Evolutionary conservation across 1,140 invertebrate species (phyloP).

Genomic region (Andrena cerasifolii): DNA sequence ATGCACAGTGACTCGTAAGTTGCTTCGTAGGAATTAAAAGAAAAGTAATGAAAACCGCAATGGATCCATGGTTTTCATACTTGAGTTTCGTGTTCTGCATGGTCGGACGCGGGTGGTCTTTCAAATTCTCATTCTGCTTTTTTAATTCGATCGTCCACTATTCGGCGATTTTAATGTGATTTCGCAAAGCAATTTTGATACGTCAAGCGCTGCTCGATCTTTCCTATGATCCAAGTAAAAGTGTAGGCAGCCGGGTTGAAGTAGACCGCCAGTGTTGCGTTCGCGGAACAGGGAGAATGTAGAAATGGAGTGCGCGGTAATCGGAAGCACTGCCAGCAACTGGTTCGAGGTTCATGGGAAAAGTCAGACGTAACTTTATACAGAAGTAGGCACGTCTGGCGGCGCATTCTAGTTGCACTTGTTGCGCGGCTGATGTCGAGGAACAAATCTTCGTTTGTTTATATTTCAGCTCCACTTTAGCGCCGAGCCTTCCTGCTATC

Average conservation of each 20-base stretch:
- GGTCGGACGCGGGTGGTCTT: too few relatives aligned
- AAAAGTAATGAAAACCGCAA: too few relatives aligned
- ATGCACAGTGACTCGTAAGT: too few relatives aligned
- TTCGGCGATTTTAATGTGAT: too few relatives aligned
- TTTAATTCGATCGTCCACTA: too few relatives aligned
- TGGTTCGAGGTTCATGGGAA: conserved; percentile 40
- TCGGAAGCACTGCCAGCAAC: conserved; percentile 25
- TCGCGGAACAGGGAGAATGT: background rate
- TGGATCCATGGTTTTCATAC: too few relatives aligned
- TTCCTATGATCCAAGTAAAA: background rate
- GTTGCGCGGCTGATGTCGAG: background rate
- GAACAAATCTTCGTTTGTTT: too few relatives aligned
- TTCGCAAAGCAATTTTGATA: background rate
- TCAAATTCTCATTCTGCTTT: too few relatives aligned
- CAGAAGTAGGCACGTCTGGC: background rate
- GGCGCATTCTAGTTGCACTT: conserved; percentile 1
- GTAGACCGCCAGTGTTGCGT: background rate
- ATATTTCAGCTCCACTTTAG: too few relatives aligned
- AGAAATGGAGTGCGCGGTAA: conserved; percentile 10
- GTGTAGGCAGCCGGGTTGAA: conserved; percentile 8
- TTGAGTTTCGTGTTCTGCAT: too few relatives aligned
- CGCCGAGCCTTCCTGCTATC: too few relatives aligned
- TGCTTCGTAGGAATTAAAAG: too few relatives aligned
- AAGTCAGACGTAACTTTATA: conserved; percentile 37
- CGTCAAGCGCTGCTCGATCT: background rate